These are phyloP conservation scores for Xestoiulus laeticollis DNA, from an alignment of 2,888 invertebrate species.

Conservation along the genomic window DNA sequence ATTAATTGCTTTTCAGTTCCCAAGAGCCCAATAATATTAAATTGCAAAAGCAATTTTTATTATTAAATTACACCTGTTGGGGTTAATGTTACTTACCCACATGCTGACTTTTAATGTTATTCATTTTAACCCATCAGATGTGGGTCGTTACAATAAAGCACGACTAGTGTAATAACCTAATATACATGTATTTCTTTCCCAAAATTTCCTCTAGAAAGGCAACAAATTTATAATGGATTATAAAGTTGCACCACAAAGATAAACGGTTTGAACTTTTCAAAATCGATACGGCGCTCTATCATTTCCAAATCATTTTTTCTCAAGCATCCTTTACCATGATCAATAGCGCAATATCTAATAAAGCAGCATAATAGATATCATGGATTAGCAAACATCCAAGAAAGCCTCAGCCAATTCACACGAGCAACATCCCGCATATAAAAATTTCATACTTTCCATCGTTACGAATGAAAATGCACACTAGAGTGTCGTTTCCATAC, in stretches of 20 bases:
- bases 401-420: conserved; percentile 29
- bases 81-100: not conserved
- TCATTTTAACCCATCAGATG: not conserved
- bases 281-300: not conserved
- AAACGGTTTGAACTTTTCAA: not conserved
- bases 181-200: not conserved
- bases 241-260: not conserved
- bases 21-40: not conserved
- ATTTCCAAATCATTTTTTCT: not conserved
- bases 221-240: conserved; percentile 16
- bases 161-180: not conserved
- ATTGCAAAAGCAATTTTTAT: not conserved
- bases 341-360: conserved; percentile 16
- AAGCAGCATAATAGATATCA: not conserved
- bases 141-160: not conserved
- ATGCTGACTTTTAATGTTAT: not conserved
- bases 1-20: not conserved
- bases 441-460: not conserved
- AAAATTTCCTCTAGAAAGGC: not conserved
- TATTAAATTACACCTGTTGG: not conserved
- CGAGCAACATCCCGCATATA: not conserved
- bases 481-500: not conserved
- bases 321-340: not conserved
- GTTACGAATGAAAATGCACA: not conserved
- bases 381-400: conserved; percentile 3